phyloP scores from a whole-genome alignment of 2,797 vertebrate genomes.

The Bovichtus diacanthus region DNA sequence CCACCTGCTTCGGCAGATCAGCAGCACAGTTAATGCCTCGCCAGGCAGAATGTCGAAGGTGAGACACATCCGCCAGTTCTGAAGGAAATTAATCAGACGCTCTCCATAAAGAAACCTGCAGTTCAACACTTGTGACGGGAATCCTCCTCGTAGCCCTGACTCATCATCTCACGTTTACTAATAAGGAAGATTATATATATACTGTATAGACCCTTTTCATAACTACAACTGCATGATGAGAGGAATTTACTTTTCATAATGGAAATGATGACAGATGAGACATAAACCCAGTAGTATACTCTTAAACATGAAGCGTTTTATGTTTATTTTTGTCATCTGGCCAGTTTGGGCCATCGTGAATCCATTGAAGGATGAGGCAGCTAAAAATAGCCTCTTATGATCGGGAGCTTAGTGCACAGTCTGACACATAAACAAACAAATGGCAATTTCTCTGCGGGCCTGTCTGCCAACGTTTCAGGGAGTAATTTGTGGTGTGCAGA shows the following conservation, averaged over 20 bases:
- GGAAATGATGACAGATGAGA: conserved; percentile 72
- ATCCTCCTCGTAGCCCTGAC: neutral
- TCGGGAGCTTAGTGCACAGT: conserved; percentile 61
- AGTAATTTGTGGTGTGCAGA: conserved; percentile 75
- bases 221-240: conserved; percentile 40
- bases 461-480: conserved; percentile 70
- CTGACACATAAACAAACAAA: conserved; percentile 82
- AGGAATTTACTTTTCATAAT: conserved; percentile 9
- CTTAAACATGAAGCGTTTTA: conserved; percentile 56
- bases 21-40: conserved; percentile 39
- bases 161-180: conserved; percentile 48
- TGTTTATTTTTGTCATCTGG: conserved; percentile 73
- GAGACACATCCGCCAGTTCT: conserved; percentile 4
- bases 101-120: conserved; percentile 5
- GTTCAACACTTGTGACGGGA: conserved; percentile 7
- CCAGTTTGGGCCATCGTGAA: conserved; percentile 78
- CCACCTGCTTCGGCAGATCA: conserved; percentile 58
- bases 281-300: conserved; percentile 66
- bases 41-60: conserved; percentile 18
- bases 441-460: conserved; percentile 55
- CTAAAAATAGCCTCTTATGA: conserved; percentile 80
- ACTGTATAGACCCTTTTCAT: conserved; percentile 34
- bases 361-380: conserved; percentile 81
- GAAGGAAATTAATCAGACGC: neutral
- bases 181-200: neutral